Evolutionary conservation across 2,888 invertebrate species (phyloP), one percentile per base, ranked within the genome.

Genomic region (Hololepta plana): DNA sequence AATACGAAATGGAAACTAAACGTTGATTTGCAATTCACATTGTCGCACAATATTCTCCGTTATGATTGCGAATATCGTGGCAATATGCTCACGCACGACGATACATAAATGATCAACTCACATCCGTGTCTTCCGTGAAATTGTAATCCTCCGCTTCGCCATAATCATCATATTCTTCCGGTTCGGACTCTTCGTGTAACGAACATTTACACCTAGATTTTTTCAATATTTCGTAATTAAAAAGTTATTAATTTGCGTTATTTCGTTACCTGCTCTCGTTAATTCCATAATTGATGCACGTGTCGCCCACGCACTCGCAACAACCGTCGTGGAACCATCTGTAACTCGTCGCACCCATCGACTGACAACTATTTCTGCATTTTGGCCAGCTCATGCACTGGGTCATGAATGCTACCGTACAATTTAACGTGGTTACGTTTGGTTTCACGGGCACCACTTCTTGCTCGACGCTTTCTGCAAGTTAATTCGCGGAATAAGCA

Each of bases 271-370:
- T 71, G 59, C 81, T 81, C 46, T 85, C 80, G 43, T 81, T 80
- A 33, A 85, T 75, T 2, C 90, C 91, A 51, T 85, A 90, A 48
- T 82, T 82, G 35, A 85, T 65, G 48, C 90, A 91, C 23, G 74
- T 76, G 35, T 74, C 72, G 2, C 90, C 88, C 25, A 90, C 72
- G 48, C 91, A 91, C 53, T 91, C 82, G 50, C 91, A 91, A 49
- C 91, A 91, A 2, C 88, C 90, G 46, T 88, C 82, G 52, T 88
- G 85, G 56, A 90, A 90, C 88, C 90, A 90, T 42, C 90, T 72
- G 59, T 64, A 87, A 44, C 74, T 75, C 25, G 73, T 67, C 1
- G 85, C 72, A 16, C 84, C 84, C 75, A 84, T 82, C 7, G 79
- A 75, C 37, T 64, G 62, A 47, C 91, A 91, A 12, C 75, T 72